Conservation (phyloP, 2,888 invertebrate genomes). For the Rotaria sp. region DNA sequence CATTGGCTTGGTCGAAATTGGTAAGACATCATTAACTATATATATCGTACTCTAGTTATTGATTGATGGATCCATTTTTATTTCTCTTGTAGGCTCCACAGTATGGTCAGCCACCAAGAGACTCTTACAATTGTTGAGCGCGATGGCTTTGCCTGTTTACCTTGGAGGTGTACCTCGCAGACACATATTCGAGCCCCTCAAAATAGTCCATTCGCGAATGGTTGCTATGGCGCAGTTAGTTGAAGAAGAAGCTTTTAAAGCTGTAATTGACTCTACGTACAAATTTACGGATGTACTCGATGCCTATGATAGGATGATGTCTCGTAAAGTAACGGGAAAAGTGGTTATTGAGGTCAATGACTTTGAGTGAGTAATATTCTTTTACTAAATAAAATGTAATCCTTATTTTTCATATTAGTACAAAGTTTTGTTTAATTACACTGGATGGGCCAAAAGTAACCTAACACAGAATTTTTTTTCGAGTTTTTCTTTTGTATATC, state of each 20-base stretch:
- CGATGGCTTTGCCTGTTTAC: neutral
- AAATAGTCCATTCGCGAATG: neutral
- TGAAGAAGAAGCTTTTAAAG: neutral
- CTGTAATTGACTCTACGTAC: neutral
- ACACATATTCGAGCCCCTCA: neutral
- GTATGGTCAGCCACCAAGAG: neutral
- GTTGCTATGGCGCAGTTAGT: neutral
- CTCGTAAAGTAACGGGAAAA: neutral
- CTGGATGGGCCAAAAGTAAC: no score
- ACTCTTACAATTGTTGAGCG: neutral
- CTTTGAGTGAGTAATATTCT: neutral
- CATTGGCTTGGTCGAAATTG: neutral
- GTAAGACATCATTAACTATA: neutral
- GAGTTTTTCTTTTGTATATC: no score
- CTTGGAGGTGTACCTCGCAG: constrained; percentile 22
- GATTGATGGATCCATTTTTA: neutral
- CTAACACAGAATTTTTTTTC: no score
- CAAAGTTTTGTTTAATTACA: neutral
- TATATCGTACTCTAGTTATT: neutral
- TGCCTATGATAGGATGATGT: neutral
- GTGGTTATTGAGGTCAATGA: neutral
- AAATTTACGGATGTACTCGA: neutral
- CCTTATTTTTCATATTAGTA: neutral
- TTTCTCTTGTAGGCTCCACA: neutral
- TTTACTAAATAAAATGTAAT: neutral